Base-by-base conservation (phyloP, 1,140 invertebrate species). In the Teleogryllus occipitalis region DNA sequence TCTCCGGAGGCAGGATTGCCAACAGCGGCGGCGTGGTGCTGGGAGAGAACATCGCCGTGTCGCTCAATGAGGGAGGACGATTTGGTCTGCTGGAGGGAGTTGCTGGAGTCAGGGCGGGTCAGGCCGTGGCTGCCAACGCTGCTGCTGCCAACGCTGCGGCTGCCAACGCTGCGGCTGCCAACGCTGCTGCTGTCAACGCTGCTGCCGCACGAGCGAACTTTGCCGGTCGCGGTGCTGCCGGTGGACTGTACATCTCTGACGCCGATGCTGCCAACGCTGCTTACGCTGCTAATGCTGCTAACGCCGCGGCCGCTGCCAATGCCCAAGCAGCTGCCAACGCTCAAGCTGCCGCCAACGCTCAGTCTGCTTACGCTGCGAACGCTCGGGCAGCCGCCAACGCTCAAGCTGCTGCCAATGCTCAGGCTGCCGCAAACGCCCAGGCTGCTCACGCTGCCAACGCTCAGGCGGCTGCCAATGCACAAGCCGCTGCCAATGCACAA, bases 1-100 rank as follows among this genome's bases (percentile, higher is more conserved):
- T 82, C 8, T 84, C 83, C 4, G 82, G 83, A 75, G 75, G 79
- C n/a, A 83, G 77, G 21, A 77, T 82, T 47, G 81, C 73, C 65
- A 22, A 15, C 8, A 74, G 65, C 14, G 54, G 79, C 79, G 79
- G 72, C 80, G 78, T 81, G 46, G 82, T 84, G n/a, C 79, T 74
- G 46, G 82, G 80, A 65, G 72, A 77, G 39, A 15, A 78, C 48
- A n/a, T 77, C 7, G 76, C 46, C 12, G 47, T 77, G 8, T 65
- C 54, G 10, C 7, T 65, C 54, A 65, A 65, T 18, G 54, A 65
- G 7, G 54, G 54, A 18, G 10, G 10, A 65, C 54, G 54, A 18
- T 65, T 65, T 7, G 54, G 54, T 14, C 54, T 65, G 10, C 54
- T 65, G 54, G 54, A 65, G 7, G 54, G 54, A 3, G 18, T 65